phyloP scores from a whole-genome alignment of 1,140 invertebrate genomes.

The Marisa cornuarietis region DNA sequence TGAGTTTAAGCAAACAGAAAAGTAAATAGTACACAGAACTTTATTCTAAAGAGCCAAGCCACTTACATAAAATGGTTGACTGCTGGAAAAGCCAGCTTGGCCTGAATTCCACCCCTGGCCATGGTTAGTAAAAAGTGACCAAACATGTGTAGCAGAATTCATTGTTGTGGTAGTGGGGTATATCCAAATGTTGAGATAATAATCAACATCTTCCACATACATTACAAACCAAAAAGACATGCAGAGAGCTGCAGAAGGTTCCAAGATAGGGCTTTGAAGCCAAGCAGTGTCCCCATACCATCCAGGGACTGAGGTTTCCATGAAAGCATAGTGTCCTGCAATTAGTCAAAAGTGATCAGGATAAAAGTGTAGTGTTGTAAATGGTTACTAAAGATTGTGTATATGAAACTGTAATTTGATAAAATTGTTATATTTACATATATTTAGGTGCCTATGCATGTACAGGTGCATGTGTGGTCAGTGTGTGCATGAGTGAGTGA shows the following conservation, averaged over 20 bases:
- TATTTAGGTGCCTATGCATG: background rate
- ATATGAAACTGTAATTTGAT: background rate
- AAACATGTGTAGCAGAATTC: slow-evolving; percentile 34
- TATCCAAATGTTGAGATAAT: slow-evolving; percentile 45
- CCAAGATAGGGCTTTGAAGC: slow-evolving; percentile 51
- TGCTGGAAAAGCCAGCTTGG: slow-evolving; percentile 21
- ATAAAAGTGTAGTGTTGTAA: too few relatives aligned
- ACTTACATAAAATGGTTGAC: slow-evolving; percentile 31
- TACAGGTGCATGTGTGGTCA: background rate
- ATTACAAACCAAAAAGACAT: slow-evolving; percentile 75
- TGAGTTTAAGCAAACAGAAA: too few relatives aligned
- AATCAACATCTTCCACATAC: slow-evolving; percentile 70
- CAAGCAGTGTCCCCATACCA: slow-evolving; percentile 53
- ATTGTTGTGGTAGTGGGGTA: background rate
- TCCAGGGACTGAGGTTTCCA: slow-evolving; percentile 51
- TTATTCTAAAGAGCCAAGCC: too few relatives aligned
- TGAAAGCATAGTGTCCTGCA: slow-evolving; percentile 61
- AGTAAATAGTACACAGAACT: too few relatives aligned
- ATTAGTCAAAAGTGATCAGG: background rate
- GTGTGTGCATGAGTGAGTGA: background rate
- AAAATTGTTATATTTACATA: background rate
- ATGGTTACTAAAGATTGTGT: background rate
- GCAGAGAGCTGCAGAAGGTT: slow-evolving; percentile 20
- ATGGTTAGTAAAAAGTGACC: slow-evolving; percentile 40
- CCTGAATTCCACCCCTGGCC: slow-evolving; percentile 46